A percentile compares a stretch with the other conserved stretches of the same genome.
Evolutionary conservation across 2,888 invertebrate species (phyloP).

Genomic region (Lottia scabra): DNA sequence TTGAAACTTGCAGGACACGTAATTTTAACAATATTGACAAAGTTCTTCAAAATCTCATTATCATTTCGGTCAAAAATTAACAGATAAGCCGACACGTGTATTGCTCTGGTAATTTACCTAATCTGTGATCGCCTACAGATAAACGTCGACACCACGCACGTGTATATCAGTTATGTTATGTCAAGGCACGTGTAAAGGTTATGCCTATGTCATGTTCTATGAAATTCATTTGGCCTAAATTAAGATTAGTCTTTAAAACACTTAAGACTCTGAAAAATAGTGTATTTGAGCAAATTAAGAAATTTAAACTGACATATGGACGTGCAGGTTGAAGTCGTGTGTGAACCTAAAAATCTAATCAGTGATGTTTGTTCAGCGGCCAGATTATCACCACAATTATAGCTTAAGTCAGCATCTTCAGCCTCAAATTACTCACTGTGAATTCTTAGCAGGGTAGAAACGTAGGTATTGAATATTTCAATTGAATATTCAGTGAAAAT

Average conservation of each 20-base stretch:
- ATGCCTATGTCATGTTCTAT: constrained; percentile 1
- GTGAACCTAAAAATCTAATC: neutral
- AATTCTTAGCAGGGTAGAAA: too few species aligned
- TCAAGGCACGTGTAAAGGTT: neutral
- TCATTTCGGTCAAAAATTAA: neutral
- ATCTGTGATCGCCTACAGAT: neutral
- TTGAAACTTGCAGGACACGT: too few species aligned
- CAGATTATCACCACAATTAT: neutral
- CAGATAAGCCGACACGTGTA: neutral
- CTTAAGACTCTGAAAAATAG: too few species aligned
- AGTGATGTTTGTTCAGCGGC: neutral
- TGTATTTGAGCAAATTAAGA: too few species aligned
- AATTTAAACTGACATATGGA: neutral
- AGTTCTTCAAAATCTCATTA: too few species aligned
- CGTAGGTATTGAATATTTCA: too few species aligned
- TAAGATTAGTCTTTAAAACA: neutral
- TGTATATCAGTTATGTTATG: neutral
- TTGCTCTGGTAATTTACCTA: neutral
- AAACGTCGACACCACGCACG: neutral
- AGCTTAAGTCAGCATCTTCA: too few species aligned
- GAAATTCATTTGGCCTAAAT: neutral
- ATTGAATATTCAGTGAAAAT: too few species aligned
- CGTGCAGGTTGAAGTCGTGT: neutral
- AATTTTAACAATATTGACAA: too few species aligned
- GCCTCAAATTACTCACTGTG: too few species aligned